Percentiles rank a stretch among this genome's conserved stretches.
Evolutionary conservation across 2,113 vertebrate species (phyloP).

Genomic region (Bos javanicus): DNA sequence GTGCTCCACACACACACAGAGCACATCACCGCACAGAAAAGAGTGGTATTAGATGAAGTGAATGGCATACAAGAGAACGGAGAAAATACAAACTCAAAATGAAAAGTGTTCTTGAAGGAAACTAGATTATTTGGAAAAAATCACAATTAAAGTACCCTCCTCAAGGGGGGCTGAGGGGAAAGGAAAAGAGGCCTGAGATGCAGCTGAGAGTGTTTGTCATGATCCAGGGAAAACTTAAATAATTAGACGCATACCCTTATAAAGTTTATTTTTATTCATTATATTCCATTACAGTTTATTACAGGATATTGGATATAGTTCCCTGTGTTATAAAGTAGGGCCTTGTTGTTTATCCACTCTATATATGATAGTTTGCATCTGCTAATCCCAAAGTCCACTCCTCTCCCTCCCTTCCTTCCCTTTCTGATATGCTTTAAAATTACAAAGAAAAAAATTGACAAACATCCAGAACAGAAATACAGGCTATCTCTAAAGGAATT

Average conservation of each 20-base stretch:
- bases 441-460: neutral
- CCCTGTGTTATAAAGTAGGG: neutral
- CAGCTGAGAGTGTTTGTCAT: neutral
- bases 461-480: neutral
- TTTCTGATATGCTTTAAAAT: neutral
- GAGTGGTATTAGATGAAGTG: neutral
- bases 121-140: neutral
- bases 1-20: fast-evolving
- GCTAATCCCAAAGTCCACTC: neutral
- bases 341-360: neutral
- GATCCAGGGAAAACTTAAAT: neutral
- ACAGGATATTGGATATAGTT: neutral
- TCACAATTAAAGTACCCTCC: neutral
- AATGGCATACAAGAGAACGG: neutral
- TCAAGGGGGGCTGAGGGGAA: neutral
- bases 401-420: neutral
- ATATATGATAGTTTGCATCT: neutral
- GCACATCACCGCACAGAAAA: neutral
- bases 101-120: neutral
- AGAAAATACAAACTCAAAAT: neutral
- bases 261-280: neutral
- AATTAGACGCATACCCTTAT: neutral
- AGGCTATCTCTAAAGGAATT: neutral
- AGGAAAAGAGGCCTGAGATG: neutral
- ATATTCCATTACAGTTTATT: neutral